Conservation (phyloP, 2,113 vertebrate species). For the Megaceryle torquata region DNA sequence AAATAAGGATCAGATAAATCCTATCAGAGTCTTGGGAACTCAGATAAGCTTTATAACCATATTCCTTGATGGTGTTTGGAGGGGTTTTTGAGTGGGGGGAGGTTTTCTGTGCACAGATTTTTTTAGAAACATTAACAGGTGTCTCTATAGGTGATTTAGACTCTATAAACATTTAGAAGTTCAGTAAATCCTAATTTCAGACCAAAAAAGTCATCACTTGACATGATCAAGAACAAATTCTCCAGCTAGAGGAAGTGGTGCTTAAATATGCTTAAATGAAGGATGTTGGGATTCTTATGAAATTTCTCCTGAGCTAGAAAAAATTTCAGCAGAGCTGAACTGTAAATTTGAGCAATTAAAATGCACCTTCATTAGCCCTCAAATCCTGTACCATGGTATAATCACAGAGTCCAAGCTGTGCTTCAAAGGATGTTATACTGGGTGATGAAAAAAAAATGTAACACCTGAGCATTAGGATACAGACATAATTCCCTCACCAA, state of each 20-base stretch:
- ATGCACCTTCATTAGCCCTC: not conserved
- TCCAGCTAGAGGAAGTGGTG: not conserved
- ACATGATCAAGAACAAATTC: not conserved
- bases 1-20: not conserved
- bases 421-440: not conserved
- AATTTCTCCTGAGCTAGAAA: not conserved
- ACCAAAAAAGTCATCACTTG: not conserved
- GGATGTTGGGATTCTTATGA: not conserved
- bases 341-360: not conserved
- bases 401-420: not conserved
- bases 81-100: fast-evolving
- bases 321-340: not conserved
- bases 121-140: not conserved
- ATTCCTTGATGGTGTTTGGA: fast-evolving
- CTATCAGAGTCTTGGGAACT: not conserved
- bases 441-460: not conserved
- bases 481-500: not conserved
- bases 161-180: not conserved
- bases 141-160: not conserved
- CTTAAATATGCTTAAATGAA: not conserved
- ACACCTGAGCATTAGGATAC: not conserved
- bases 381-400: not conserved
- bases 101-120: not conserved
- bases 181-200: not conserved
- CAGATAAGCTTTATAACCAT: not conserved